Base-by-base conservation (phyloP, 2,113 vertebrate genomes). In the Brachyhypopomus gauderio region DNA sequence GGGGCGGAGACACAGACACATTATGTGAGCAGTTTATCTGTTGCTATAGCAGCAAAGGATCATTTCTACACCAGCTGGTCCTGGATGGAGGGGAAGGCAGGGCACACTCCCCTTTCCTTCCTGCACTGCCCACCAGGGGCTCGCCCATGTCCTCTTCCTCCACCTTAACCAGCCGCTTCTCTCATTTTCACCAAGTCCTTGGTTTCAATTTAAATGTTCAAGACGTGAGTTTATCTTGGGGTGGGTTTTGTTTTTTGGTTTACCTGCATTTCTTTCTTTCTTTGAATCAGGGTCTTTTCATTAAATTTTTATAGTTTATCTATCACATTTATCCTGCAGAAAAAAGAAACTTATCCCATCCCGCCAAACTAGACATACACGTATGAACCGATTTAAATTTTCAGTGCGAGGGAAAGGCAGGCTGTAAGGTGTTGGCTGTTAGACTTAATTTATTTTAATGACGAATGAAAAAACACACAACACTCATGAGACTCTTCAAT, bases 31-130 rank as follows among this genome's bases (percentile, higher is more conserved):
- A 75, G 36, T 41, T 72, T 62, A 9, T 81, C 72, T 75, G 79
- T 81, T 81, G 79, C 79, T 81, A 81, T 81, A 75, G 79, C 79
- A 81, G 79, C 79, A 45, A 48, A 56, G 38, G 55, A 34, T 23
- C 27, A 36, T 62, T 75, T 69, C 72, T 48, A 75, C 74, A 71
- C 60, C 79, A 81, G 73, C 79, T 75, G 30, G 60, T 66, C n/a
- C 27, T 74, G 59, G 41, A 67, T 34, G n/a, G 30, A 75, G 79
- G 41, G 72, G 75, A 59, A 75, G 72, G 48, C 59, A 58, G 59
- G 62, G 62, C 8, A 72, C 58, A 34, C 5, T 67, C 34, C 23
- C 30, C 45, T 52, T 69, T 69, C 75, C 72, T 41, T 75, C 48
- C 34, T 45, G 30, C 23, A 25, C 62, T 17, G 38, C 62, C 34